Evolutionary conservation across 2,113 vertebrate genomes (phyloP).

Genomic region (Larimichthys crocea): DNA sequence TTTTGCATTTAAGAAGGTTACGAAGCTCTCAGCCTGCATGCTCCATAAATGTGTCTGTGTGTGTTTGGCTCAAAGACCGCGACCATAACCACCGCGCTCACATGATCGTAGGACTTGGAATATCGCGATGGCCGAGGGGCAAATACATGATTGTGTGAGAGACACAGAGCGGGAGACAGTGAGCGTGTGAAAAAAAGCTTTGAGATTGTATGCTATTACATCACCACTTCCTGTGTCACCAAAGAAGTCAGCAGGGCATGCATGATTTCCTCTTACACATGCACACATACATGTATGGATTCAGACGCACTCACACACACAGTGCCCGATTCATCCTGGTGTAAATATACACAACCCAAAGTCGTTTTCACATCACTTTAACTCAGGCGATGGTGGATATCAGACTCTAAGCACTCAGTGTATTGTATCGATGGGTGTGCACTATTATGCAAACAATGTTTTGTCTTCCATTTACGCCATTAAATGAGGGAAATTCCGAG

Average conservation of each 20-base stretch:
- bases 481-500: background rate
- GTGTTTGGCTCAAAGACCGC: slow-evolving; percentile 22
- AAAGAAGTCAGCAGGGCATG: slow-evolving; percentile 42
- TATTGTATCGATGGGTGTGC: background rate
- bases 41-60: background rate
- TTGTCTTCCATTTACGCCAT: background rate
- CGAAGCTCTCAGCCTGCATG: background rate
- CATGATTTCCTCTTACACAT: slow-evolving; percentile 31
- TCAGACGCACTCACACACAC: background rate
- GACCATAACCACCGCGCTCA: slow-evolving; percentile 39
- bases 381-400: background rate
- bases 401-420: background rate
- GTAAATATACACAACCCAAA: slow-evolving; percentile 12
- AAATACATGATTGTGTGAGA: slow-evolving; percentile 51
- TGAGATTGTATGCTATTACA: slow-evolving; percentile 64
- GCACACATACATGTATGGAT: background rate
- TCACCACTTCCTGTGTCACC: slow-evolving; percentile 75
- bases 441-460: background rate
- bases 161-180: slow-evolving; percentile 32
- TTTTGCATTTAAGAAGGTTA: slow-evolving; percentile 10
- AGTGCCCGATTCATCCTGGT: background rate
- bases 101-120: slow-evolving; percentile 42
- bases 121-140: slow-evolving; percentile 46
- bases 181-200: slow-evolving; percentile 68
- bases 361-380: background rate